phyloP scores from a whole-genome alignment of 1,140 invertebrate species.

The Chironomus tepperi region DNA sequence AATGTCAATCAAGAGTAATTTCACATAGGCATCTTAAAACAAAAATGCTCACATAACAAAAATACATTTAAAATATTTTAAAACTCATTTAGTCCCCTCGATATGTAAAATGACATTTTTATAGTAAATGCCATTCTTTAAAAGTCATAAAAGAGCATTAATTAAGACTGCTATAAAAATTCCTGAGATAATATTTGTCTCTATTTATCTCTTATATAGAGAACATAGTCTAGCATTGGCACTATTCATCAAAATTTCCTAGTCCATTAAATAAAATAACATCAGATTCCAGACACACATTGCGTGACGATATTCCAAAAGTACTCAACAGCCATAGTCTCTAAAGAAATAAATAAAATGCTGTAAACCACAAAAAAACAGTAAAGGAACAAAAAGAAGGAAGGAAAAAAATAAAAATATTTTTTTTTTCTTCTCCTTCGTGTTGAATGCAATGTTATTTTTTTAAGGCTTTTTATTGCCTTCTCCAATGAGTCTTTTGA shows the following conservation, averaged over 20 bases:
- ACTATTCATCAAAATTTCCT: background rate
- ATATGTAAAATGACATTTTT: too few relatives aligned
- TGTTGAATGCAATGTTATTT: constrained; percentile 16
- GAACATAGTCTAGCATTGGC: background rate
- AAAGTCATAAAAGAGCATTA: constrained; percentile 6
- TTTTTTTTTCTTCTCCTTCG: constrained; percentile 17
- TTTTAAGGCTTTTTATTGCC: constrained; percentile 23
- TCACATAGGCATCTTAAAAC: too few relatives aligned
- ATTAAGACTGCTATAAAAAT: constrained; percentile 3
- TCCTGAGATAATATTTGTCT: background rate
- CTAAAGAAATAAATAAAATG: background rate
- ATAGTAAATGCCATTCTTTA: background rate
- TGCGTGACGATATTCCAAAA: constrained; percentile 13
- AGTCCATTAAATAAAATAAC: background rate
- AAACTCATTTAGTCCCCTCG: too few relatives aligned
- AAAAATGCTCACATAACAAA: too few relatives aligned
- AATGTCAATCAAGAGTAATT: too few relatives aligned
- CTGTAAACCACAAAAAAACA: background rate
- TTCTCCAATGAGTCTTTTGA: constrained; percentile 4
- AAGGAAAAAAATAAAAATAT: background rate
- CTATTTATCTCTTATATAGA: background rate
- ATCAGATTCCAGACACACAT: background rate
- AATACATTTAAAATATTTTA: too few relatives aligned
- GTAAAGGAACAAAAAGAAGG: background rate
- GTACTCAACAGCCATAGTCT: background rate